Base-by-base conservation (phyloP, 2,113 vertebrate genomes). In the Lasiurus borealis region DNA sequence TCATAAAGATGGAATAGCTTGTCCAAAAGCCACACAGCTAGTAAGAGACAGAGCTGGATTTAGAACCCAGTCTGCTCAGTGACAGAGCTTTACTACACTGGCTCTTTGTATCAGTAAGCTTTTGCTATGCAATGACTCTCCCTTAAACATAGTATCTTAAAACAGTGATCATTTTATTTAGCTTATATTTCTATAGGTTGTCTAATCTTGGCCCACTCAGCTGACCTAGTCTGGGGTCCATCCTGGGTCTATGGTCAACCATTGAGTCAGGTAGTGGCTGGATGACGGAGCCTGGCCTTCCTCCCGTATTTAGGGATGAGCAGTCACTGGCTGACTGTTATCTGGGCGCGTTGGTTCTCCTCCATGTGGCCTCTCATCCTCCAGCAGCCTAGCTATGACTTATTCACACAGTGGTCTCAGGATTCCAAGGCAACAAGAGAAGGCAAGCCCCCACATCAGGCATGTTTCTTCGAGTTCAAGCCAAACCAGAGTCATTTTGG, bases 61-160 rank as follows among this genome's bases (percentile, higher is more conserved):
- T 69, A 36, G 54, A 75, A 80, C 36, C 34, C 44, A 72, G 44
- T 14, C 40, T 72, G 34, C 21, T 85, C 85, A 52, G 40, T 44
- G 50, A 29, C 12, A 48, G 54, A 72, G 46, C 13, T 85, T 94
- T 91, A 71, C n/a, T 94, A 25, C 18, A n/a, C 31, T 62, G 19
- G 87, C 83, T 83, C n/a, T 83, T 16, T 75, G 6, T 85, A 31
- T 89, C 66, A 75, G 18, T 75, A 71, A 85, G 36, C 68, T 64
- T 89, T 93, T 91, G 62, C n/a, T 62, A 1, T 77, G 19, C 75
- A 92, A 75, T 78, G 68, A 86, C 46, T 93, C 62, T 48, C 5
- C 25, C 23, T 68, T 19, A 87, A 84, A 73, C 3, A 31, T 11
- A 59, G 2, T 62, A 12, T 31, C 5, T 90, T 82, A 83, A 86